Percentiles rank a stretch among this genome's conserved stretches.
phyloP scores from a whole-genome alignment of 2,797 vertebrate genomes.

The Spatula clypeata region DNA sequence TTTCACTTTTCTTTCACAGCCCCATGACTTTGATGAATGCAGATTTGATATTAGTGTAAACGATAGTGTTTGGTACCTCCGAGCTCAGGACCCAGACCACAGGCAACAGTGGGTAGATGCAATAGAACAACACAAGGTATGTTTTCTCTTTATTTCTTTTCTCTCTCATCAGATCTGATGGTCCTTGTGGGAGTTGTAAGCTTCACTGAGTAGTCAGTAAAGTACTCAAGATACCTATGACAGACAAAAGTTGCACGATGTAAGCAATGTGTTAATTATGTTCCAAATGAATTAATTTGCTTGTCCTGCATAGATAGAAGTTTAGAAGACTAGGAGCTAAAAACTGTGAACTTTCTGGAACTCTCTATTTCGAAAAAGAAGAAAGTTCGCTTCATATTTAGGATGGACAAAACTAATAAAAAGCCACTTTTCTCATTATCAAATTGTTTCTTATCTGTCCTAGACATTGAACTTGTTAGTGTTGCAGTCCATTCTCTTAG shows the following conservation, averaged over 20 bases:
- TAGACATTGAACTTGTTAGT: background rate
- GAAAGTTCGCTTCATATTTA: background rate
- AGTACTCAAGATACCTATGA: background rate
- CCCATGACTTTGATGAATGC: conserved; percentile 96
- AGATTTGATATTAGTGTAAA: conserved; percentile 96
- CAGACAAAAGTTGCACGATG: background rate
- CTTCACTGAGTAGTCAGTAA: background rate
- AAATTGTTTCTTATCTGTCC: background rate
- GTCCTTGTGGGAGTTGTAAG: background rate
- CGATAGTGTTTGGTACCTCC: conserved; percentile 97
- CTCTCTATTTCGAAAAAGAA: background rate
- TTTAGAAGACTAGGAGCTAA: background rate
- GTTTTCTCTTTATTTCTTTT: background rate
- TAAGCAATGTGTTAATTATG: background rate
- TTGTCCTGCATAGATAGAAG: background rate
- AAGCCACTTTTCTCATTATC: background rate
- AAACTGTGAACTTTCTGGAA: background rate
- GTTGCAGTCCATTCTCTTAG: background rate
- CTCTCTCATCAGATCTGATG: background rate
- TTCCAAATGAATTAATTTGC: background rate
- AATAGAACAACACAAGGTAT: conserved; percentile 94
- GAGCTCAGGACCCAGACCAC: conserved; percentile 93
- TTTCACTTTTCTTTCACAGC: conserved; percentile 80
- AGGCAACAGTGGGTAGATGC: conserved; percentile 94
- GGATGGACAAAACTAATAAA: too few relatives aligned